These are phyloP conservation scores for Latrodectus elegans DNA, from an alignment of 2,888 invertebrate genomes.

Conservation along the genomic window DNA sequence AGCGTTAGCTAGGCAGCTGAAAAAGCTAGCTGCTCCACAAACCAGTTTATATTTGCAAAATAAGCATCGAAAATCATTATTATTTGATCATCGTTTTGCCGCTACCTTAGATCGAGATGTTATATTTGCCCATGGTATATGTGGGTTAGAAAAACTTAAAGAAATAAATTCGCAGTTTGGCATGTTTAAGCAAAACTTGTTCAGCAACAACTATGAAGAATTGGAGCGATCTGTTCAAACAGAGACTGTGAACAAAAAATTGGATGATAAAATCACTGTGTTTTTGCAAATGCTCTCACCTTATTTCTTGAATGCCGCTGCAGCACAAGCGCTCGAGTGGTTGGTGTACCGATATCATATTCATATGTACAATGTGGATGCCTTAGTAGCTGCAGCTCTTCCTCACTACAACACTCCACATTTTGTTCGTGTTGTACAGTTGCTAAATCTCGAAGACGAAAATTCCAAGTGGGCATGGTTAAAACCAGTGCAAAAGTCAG, in stretches of 20 bases:
- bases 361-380: conserved; percentile 89
- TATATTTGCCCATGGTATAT: conserved; percentile 89
- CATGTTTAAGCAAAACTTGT: conserved; percentile 85
- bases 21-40: conserved; percentile 85
- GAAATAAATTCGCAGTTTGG: conserved; percentile 83
- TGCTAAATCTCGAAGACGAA: conserved; percentile 80
- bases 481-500: conserved; percentile 81
- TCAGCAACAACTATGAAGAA: conserved; percentile 83
- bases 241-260: conserved; percentile 83
- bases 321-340: conserved; percentile 97
- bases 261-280: conserved; percentile 84
- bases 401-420: conserved; percentile 95
- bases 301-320: conserved; percentile 87
- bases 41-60: conserved; percentile 81
- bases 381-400: conserved; percentile 85
- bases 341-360: conserved; percentile 91
- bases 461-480: conserved; percentile 87
- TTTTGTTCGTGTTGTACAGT: conserved; percentile 87
- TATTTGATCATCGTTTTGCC: conserved; percentile 93
- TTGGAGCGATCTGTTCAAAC: conserved; percentile 88
- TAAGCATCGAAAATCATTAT: conserved; percentile 85
- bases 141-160: conserved; percentile 88
- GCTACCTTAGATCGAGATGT: conserved; percentile 88
- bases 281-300: conserved; percentile 88
- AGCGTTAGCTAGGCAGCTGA: conserved; percentile 86